A percentile compares a stretch with the other conserved stretches of the same genome.
These are phyloP conservation scores for Xestia ashworthii DNA, from an alignment of 2,888 invertebrate genomes.

Conservation along the genomic window DNA sequence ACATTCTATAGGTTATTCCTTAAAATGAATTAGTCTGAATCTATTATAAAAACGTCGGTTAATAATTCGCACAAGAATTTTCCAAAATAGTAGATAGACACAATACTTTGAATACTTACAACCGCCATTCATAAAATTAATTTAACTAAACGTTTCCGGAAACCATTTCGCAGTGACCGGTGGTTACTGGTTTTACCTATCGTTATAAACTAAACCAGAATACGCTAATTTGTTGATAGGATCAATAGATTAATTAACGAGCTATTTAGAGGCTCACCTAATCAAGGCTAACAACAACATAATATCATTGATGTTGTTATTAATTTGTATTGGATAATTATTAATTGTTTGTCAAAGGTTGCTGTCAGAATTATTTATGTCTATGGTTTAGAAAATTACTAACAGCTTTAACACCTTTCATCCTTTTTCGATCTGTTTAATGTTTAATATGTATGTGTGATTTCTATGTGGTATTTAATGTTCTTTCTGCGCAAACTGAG, in stretches of 20 bases:
- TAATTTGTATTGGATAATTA: conserved; percentile 13
- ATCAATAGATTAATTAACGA: conserved; percentile 19
- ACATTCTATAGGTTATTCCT: neutral
- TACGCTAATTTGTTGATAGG: conserved; percentile 23
- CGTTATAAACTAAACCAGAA: conserved; percentile 21
- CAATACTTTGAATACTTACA: neutral
- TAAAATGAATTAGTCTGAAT: neutral
- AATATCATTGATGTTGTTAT: conserved; percentile 15
- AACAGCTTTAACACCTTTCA: neutral
- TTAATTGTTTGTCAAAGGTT: conserved; percentile 16
- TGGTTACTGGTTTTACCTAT: neutral
- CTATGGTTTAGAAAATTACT: neutral
- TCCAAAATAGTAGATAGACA: neutral
- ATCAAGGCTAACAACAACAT: conserved; percentile 39
- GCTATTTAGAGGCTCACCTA: conserved; percentile 25
- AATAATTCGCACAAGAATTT: neutral
- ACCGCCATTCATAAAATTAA: neutral
- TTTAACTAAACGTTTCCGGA: conserved; percentile 4
- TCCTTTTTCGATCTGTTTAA: neutral
- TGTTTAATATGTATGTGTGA: neutral
- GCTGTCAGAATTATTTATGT: neutral
- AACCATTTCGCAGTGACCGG: neutral
- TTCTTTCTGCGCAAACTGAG: neutral
- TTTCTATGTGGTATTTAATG: neutral
- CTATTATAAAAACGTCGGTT: neutral